These are phyloP conservation scores for Chrysopilus asiliformis DNA, from an alignment of 2,888 invertebrate genomes.

Conservation along the genomic window DNA sequence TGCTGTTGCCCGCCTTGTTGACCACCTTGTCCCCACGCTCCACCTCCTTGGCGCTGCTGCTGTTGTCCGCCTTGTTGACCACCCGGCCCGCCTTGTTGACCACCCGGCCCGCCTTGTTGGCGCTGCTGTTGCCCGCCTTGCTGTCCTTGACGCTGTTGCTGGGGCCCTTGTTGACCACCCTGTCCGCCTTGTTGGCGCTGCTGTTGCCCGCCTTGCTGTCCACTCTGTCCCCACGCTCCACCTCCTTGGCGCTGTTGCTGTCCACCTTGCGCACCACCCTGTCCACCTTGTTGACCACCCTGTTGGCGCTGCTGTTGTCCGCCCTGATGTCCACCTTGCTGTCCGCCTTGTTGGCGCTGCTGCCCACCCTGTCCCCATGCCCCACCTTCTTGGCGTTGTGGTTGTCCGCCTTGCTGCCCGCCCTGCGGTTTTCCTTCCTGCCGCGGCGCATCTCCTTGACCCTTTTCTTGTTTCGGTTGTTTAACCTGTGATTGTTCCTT, in stretches of 20 bases:
- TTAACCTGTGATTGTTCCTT: too few relatives aligned
- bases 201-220: too few relatives aligned
- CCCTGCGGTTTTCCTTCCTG: slow-evolving; percentile 4
- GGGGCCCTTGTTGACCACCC: neutral
- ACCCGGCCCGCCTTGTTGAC: too few relatives aligned
- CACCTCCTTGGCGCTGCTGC: too few relatives aligned
- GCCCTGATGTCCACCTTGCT: neutral
- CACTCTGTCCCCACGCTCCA: too few relatives aligned
- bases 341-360: neutral
- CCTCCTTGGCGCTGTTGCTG: slow-evolving; percentile 8
- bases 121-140: slow-evolving; percentile 7
- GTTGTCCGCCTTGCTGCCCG: slow-evolving; percentile 4
- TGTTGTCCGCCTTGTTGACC: too few relatives aligned
- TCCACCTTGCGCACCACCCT: neutral
- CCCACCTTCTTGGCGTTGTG: neutral
- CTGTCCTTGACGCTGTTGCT: slow-evolving; percentile 10
- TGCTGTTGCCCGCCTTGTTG: too few relatives aligned
- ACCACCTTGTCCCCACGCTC: too few relatives aligned
- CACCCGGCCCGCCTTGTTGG: neutral
- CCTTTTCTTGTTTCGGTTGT: too few relatives aligned
- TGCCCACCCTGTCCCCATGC: too few relatives aligned
- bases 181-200: neutral
- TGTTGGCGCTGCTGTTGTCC: neutral
- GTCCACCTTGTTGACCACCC: neutral
- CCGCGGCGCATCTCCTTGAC: slow-evolving; percentile 7